phyloP scores from a whole-genome alignment of 1,140 invertebrate genomes.

The Dreissena polymorpha region DNA sequence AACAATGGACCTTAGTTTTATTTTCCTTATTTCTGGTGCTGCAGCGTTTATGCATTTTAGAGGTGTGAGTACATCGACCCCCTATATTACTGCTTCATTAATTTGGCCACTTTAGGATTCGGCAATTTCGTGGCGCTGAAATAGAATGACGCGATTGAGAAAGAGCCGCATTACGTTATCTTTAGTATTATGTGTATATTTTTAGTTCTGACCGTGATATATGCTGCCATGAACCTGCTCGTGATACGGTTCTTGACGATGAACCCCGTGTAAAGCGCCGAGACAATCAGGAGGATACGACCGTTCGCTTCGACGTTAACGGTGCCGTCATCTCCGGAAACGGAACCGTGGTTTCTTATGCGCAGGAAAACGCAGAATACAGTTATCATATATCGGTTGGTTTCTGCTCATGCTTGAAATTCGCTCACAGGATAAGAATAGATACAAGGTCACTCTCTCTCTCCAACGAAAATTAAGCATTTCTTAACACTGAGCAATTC shows the following conservation, averaged over 20 bases:
- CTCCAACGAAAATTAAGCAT: constrained; percentile 88
- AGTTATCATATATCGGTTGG: constrained; percentile 89
- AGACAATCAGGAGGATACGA: constrained; percentile 85
- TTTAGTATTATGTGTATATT: constrained; percentile 99
- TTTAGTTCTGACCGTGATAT: constrained; percentile 99
- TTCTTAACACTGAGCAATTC: constrained; percentile 85
- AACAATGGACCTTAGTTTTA: constrained; percentile 94
- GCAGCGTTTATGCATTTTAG: constrained; percentile 96
- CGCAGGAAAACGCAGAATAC: constrained; percentile 76
- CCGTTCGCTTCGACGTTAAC: constrained; percentile 91
- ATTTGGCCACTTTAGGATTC: constrained; percentile 96
- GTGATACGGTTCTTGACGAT: constrained; percentile 99
- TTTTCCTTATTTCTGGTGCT: constrained; percentile 97
- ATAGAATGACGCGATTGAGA: constrained; percentile 96
- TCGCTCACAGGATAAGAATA: constrained; percentile 64
- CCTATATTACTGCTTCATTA: constrained; percentile 99
- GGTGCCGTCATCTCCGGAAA: constrained; percentile 93
- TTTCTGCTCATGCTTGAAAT: constrained; percentile 88
- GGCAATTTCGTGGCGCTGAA: constrained; percentile 89
- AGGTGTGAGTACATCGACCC: constrained; percentile 99
- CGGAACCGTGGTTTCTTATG: constrained; percentile 80
- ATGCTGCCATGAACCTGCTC: constrained; percentile 97
- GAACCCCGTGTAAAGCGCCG: constrained; percentile 96
- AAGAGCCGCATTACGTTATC: constrained; percentile 98
- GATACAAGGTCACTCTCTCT: constrained; percentile 86